Percentiles rank a stretch among this genome's conserved stretches.
Evolutionary conservation across 2,113 vertebrate species (phyloP).

Genomic region (Lagopus leucura): DNA sequence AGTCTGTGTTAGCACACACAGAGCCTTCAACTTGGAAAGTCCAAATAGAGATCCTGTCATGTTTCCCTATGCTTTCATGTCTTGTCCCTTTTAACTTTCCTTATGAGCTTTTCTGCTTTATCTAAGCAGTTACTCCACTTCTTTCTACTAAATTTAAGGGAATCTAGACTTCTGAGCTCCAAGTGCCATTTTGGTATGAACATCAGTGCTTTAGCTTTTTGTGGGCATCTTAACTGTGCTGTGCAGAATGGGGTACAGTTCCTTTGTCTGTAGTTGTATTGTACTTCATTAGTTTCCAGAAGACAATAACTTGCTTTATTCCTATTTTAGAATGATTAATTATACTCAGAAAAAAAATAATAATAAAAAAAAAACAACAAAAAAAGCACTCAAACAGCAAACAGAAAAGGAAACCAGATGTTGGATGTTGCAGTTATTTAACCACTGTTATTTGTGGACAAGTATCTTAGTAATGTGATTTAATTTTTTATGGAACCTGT

Average conservation of each 20-base stretch:
- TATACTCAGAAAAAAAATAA: background rate
- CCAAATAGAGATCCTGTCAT: background rate
- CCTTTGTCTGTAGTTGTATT: slow-evolving; percentile 42
- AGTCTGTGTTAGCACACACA: background rate
- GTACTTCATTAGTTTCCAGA: slow-evolving; percentile 55
- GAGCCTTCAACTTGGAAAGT: background rate
- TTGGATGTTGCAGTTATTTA: slow-evolving; percentile 64
- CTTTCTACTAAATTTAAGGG: slow-evolving; percentile 5
- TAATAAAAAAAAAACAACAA: background rate
- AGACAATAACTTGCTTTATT: slow-evolving; percentile 66
- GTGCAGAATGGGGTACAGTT: slow-evolving; percentile 15
- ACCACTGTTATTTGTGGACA: slow-evolving; percentile 42
- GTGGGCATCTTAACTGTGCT: slow-evolving; percentile 20
- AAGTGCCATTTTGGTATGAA: background rate
- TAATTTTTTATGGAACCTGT: background rate
- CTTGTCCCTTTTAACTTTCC: background rate
- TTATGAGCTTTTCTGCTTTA: background rate
- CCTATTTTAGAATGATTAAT: background rate
- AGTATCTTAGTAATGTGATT: slow-evolving; percentile 50
- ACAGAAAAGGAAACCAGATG: slow-evolving; percentile 65
- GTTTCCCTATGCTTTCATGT: background rate
- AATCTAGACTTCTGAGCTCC: slow-evolving; percentile 1
- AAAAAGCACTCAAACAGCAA: slow-evolving; percentile 23
- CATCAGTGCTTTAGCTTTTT: background rate
- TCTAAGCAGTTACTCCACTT: background rate